Conservation (phyloP, 2,113 vertebrate species). For the Origma solitaria region DNA sequence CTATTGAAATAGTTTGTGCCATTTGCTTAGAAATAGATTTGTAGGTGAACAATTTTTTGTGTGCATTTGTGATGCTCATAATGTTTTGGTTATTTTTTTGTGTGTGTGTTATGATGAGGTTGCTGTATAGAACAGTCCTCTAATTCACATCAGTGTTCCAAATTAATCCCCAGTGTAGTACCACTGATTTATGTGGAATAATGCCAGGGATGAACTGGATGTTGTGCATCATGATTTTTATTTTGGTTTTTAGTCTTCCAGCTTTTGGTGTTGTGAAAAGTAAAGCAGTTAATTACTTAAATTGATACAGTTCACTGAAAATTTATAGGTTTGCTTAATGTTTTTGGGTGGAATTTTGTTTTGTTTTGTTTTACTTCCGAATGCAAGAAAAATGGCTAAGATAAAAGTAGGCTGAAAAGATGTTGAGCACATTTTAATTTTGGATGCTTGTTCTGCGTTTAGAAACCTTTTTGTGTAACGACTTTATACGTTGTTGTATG, state of each 20-base stretch:
- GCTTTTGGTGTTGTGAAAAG: not conserved
- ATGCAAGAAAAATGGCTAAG: not conserved
- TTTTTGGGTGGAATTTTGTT: not conserved
- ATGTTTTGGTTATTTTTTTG: not conserved
- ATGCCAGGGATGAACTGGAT: not conserved
- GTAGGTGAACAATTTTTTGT: not conserved
- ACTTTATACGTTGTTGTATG: not conserved
- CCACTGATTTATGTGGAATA: constrained; percentile 7
- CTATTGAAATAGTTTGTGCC: not conserved
- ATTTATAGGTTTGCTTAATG: not conserved
- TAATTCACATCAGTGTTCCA: constrained; percentile 15
- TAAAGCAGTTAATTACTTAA: not conserved
- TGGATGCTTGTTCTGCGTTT: not conserved
- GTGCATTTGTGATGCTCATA: not conserved
- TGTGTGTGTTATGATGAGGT: not conserved
- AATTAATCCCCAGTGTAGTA: constrained; percentile 42
- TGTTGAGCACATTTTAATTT: not conserved
- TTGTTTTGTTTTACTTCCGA: not conserved
- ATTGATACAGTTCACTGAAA: not conserved
- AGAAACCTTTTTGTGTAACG: not conserved
- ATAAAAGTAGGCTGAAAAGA: not conserved
- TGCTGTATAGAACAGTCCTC: not conserved
- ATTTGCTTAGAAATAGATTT: not conserved
- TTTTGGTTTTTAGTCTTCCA: not conserved
- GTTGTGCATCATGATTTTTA: not conserved